A percentile compares a stretch with the other conserved stretches of the same genome.
Evolutionary conservation across 1,140 invertebrate genomes (phyloP).

Genomic region (Saccostrea echinata): DNA sequence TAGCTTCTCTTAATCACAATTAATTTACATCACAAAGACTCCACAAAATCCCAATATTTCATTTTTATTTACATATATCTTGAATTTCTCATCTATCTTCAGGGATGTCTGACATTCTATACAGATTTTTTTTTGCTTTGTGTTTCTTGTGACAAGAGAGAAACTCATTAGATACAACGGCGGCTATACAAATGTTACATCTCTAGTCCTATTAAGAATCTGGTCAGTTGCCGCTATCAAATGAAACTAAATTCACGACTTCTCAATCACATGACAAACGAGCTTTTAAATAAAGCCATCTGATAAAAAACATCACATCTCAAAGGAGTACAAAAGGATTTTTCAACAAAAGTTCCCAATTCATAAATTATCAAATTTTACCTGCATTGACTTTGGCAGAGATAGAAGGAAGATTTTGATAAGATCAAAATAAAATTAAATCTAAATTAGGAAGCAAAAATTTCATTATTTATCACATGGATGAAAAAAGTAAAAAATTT

Average conservation of each 20-base stretch:
- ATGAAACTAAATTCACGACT: not conserved
- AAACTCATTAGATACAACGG: slow-evolving; percentile 1
- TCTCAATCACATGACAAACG: slow-evolving; percentile 18
- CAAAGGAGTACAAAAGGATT: not conserved
- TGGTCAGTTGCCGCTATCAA: not conserved
- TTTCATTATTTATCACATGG: too few relatives aligned
- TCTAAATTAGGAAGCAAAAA: too few relatives aligned
- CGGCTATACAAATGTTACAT: not conserved
- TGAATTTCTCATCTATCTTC: not conserved
- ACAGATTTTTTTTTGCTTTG: not conserved
- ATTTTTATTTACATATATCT: not conserved
- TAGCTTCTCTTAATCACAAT: not conserved
- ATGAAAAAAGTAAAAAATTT: too few relatives aligned
- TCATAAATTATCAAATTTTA: too few relatives aligned
- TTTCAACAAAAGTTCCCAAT: not conserved
- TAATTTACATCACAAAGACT: not conserved
- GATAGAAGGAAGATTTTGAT: too few relatives aligned
- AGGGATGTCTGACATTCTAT: not conserved
- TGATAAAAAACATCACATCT: not conserved
- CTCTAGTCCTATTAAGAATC: not conserved
- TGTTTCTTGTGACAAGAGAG: not conserved
- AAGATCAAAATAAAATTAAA: too few relatives aligned
- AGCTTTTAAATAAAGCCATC: slow-evolving; percentile 19
- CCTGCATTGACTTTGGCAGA: not conserved
- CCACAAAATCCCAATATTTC: not conserved